Percentiles rank a stretch among this genome's conserved stretches.
Conservation (phyloP, 2,888 invertebrate species). For the Ophion ellenae region DNA sequence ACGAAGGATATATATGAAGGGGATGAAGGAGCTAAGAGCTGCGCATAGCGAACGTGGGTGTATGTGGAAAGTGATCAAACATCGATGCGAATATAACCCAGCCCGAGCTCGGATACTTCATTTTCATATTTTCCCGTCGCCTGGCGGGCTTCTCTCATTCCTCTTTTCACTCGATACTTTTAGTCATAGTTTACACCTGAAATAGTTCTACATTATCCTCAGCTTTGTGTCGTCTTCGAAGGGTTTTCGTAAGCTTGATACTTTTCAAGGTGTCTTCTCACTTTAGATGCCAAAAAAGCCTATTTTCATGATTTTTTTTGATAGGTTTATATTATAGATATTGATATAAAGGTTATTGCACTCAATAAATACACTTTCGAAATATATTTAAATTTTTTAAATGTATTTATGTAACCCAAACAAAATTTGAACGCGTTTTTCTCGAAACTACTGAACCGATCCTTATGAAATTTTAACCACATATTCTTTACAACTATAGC, state of each 20-base stretch:
- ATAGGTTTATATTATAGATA: background rate
- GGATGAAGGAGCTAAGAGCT: conserved; percentile 58
- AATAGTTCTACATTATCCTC: background rate
- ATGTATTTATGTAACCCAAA: too few species aligned
- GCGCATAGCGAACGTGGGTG: conserved; percentile 15
- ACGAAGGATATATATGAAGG: conserved; percentile 70
- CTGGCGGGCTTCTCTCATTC: background rate
- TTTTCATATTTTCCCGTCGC: conserved; percentile 47
- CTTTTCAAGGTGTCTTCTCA: too few species aligned
- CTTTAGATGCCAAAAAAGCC: too few species aligned
- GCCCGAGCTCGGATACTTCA: conserved; percentile 35
- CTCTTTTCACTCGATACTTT: background rate
- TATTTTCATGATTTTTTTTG: background rate
- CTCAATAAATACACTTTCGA: too few species aligned
- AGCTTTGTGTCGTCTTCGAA: too few species aligned
- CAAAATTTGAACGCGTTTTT: too few species aligned
- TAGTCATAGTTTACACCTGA: background rate
- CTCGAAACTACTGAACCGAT: too few species aligned
- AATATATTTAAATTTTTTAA: too few species aligned
- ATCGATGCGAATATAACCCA: conserved; percentile 16
- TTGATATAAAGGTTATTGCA: too few species aligned
- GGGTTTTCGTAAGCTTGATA: too few species aligned
- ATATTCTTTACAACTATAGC: too few species aligned
- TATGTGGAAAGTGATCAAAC: conserved; percentile 62
- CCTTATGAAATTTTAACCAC: too few species aligned